Conservation (phyloP, 1,140 invertebrate genomes). For the Orchesella cincta region DNA sequence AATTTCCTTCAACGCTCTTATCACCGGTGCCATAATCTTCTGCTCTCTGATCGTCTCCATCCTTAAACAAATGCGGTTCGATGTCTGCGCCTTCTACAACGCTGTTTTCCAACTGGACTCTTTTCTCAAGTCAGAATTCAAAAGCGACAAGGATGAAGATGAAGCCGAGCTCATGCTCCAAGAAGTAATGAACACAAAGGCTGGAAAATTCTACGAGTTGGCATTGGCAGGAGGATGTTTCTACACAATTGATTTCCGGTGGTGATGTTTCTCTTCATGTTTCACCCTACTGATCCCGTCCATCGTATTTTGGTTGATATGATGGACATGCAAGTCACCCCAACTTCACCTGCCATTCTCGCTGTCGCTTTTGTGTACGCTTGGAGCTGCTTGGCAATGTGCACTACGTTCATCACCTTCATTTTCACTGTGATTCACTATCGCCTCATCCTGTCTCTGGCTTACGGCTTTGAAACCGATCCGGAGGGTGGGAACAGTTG, state of each 20-base stretch:
- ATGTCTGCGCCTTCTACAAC: background rate
- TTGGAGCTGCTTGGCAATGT: background rate
- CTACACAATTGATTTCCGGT: background rate
- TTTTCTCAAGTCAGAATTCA: no score
- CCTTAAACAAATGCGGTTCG: background rate
- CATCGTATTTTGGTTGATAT: background rate
- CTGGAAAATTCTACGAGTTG: background rate
- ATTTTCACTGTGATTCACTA: background rate
- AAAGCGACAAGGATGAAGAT: background rate
- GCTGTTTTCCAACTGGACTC: background rate
- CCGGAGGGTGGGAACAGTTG: background rate
- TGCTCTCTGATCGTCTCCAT: background rate
- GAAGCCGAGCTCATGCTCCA: background rate
- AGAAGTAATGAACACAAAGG: background rate
- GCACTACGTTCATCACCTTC: background rate
- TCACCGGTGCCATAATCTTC: background rate
- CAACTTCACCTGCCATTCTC: background rate
- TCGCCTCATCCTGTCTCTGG: no score
- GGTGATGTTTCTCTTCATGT: background rate
- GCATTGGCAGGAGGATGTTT: background rate
- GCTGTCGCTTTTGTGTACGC: background rate
- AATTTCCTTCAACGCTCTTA: background rate
- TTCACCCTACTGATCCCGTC: background rate
- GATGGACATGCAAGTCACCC: background rate
- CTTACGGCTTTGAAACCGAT: background rate